A percentile compares a stretch with the other conserved stretches of the same genome.
These are phyloP conservation scores for Platichthys stellatus DNA, from an alignment of 2,113 vertebrate genomes.

Conservation along the genomic window DNA sequence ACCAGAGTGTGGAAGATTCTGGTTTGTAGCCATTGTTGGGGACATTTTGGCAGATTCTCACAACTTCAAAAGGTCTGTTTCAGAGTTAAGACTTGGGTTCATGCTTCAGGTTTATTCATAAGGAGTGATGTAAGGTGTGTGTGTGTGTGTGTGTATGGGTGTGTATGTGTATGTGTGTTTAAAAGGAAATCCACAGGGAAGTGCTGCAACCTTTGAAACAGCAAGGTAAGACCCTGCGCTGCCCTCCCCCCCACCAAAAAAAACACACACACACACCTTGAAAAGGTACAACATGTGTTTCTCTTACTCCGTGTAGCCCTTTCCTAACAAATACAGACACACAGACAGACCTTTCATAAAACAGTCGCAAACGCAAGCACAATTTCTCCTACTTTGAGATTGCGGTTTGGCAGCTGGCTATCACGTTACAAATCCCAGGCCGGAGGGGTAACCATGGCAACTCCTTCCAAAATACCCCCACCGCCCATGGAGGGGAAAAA, in stretches of 20 bases:
- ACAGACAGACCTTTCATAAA: constrained; percentile 76
- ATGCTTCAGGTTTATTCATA: neutral
- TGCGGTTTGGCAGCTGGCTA: constrained; percentile 81
- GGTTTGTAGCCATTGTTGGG: neutral
- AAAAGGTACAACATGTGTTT: constrained; percentile 20
- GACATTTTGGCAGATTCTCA: neutral
- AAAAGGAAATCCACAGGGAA: constrained; percentile 53
- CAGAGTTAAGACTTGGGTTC: neutral
- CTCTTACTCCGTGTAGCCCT: constrained; percentile 20
- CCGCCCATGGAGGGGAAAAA: constrained; percentile 71
- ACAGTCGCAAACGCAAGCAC: constrained; percentile 79
- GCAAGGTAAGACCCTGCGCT: constrained; percentile 13
- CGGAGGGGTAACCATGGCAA: constrained; percentile 81
- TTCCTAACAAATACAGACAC: constrained; percentile 53
- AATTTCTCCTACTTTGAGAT: constrained; percentile 80
- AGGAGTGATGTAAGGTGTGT: neutral
- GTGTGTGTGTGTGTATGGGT: neutral
- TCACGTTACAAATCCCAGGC: constrained; percentile 83
- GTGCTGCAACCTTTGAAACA: constrained; percentile 37
- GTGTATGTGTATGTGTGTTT: constrained; percentile 10
- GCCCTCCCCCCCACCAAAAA: neutral
- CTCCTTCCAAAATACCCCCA: constrained; percentile 84
- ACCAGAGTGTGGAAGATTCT: neutral
- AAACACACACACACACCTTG: constrained; percentile 13
- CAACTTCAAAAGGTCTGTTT: neutral